Conservation (phyloP, 1,140 invertebrate genomes). For the Cotesia typhae region DNA sequence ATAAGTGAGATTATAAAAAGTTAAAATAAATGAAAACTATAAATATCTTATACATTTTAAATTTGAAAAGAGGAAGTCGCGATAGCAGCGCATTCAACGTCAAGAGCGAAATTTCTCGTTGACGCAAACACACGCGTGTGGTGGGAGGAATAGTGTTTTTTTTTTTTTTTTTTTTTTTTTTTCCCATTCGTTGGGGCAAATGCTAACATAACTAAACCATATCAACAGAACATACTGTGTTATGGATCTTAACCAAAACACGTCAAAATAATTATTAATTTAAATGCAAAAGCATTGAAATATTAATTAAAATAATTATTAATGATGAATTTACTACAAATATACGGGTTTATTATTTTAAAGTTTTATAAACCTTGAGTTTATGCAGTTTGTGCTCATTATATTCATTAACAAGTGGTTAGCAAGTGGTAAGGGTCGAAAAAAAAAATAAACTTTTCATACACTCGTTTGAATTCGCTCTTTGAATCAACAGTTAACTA, state of each 20-base stretch:
- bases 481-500: slow-evolving; percentile 1
- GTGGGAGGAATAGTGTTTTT: too few relatives aligned
- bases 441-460: background rate
- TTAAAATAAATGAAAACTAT: background rate
- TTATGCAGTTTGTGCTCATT: background rate
- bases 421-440: slow-evolving; percentile 23
- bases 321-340: background rate
- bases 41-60: slow-evolving; percentile 15
- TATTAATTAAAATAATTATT: slow-evolving; percentile 6
- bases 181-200: background rate
- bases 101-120: background rate
- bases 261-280: slow-evolving; percentile 13
- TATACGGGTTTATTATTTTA: background rate
- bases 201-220: slow-evolving; percentile 28
- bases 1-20: background rate
- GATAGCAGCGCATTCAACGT: slow-evolving; percentile 31
- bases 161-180: background rate
- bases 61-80: slow-evolving; percentile 25
- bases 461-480: background rate
- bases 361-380: background rate
- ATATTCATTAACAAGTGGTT: slow-evolving; percentile 30
- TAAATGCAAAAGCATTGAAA: background rate
- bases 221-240: slow-evolving; percentile 38
- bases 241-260: slow-evolving; percentile 37
- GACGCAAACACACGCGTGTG: slow-evolving; percentile 2